These are phyloP conservation scores for western clawed frog (Xenopus tropicalis) DNA, from an alignment of 2,113 vertebrate species.

Conservation along the genomic window DNA sequence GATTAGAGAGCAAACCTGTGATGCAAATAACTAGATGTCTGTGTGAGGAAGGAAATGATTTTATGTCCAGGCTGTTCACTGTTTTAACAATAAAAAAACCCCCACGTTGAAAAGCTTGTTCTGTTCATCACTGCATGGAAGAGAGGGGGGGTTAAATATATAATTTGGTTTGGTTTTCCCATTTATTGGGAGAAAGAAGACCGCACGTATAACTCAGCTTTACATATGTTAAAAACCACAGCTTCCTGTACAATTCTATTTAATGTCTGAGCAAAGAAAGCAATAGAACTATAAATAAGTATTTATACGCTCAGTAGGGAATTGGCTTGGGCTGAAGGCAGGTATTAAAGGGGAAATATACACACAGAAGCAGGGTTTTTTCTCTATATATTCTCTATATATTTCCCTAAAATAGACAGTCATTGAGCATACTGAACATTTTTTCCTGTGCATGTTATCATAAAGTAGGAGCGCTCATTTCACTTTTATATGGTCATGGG, in stretches of 20 bases:
- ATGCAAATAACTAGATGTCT: slow-evolving; percentile 26
- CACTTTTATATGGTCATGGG: too few relatives aligned
- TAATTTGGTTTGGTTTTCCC: slow-evolving; percentile 26
- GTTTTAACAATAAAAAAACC: slow-evolving; percentile 33
- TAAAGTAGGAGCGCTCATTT: too few relatives aligned
- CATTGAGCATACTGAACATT: too few relatives aligned
- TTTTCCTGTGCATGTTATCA: too few relatives aligned
- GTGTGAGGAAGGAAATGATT: slow-evolving; percentile 37
- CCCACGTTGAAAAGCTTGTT: slow-evolving; percentile 20
- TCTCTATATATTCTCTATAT: too few relatives aligned
- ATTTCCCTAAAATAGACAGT: too few relatives aligned
- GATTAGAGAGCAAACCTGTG: slow-evolving; percentile 9
- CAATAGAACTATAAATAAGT: neutral
- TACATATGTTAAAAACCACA: slow-evolving; percentile 20
- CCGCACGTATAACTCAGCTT: slow-evolving; percentile 10
- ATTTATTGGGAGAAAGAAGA: slow-evolving; percentile 15
- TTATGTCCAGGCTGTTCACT: slow-evolving; percentile 23
- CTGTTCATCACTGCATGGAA: neutral
- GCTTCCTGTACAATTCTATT: slow-evolving; percentile 18
- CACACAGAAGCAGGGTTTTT: too few relatives aligned
- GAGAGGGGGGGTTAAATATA: slow-evolving; percentile 1
- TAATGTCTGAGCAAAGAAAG: neutral
- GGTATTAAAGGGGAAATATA: too few relatives aligned
- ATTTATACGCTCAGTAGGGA: neutral
- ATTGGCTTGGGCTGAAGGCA: too few relatives aligned